Conservation (phyloP, 2,113 vertebrate species). For the Heterochromis multidens region DNA sequence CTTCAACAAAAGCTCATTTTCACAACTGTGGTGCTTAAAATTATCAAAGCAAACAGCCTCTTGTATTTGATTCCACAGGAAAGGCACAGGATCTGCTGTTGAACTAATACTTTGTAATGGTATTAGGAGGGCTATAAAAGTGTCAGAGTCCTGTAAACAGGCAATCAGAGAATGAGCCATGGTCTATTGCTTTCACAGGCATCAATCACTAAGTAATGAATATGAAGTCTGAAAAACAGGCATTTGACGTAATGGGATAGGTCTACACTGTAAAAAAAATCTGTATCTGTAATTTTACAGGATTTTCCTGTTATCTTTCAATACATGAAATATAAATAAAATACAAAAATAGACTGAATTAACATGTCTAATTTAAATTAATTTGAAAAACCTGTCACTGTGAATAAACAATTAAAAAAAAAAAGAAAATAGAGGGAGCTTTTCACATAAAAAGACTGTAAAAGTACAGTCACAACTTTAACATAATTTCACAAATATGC, state of each 20-base stretch:
- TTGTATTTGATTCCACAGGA: constrained; percentile 44
- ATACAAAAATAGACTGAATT: neutral
- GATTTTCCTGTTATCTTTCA: neutral
- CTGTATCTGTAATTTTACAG: neutral
- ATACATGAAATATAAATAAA: neutral
- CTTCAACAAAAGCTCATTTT: constrained; percentile 19
- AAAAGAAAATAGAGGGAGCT: no score
- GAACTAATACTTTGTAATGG: constrained; percentile 67
- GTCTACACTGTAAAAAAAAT: neutral
- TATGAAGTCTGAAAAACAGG: constrained; percentile 44
- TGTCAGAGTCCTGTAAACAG: constrained; percentile 64
- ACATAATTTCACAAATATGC: neutral
- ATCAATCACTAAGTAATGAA: constrained; percentile 61
- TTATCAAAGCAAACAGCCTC: constrained; percentile 37
- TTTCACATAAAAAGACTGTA: no score
- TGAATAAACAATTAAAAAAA: no score
- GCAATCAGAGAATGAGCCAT: constrained; percentile 61
- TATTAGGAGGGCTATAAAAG: constrained; percentile 65
- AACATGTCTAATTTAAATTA: neutral
- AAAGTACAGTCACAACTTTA: no score
- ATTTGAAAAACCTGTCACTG: neutral
- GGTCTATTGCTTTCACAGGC: constrained; percentile 38
- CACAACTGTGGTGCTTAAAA: constrained; percentile 18
- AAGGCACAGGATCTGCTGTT: constrained; percentile 42
- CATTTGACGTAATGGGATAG: constrained; percentile 29